These are phyloP conservation scores for Hydriomena furcata DNA, from an alignment of 2,888 invertebrate genomes.

Conservation along the genomic window DNA sequence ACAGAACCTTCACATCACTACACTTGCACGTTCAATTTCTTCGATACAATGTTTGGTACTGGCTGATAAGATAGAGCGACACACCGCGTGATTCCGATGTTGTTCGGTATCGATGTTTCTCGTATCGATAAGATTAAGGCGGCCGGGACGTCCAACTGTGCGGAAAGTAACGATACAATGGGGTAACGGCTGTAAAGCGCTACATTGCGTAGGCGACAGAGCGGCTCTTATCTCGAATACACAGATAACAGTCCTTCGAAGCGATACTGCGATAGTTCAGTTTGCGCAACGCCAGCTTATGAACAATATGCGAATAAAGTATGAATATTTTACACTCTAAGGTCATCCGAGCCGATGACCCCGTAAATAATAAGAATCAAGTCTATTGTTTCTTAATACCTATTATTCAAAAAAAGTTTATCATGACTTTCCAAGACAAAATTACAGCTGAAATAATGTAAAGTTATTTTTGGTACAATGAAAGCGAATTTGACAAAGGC, in stretches of 20 bases:
- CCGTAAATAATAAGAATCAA: conserved; percentile 21
- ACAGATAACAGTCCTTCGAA: conserved; percentile 52
- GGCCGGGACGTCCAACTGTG: conserved; percentile 55
- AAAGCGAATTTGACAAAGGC: conserved; percentile 30
- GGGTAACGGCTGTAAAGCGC: conserved; percentile 33
- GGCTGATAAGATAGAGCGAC: conserved; percentile 49
- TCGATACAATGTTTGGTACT: conserved; percentile 47
- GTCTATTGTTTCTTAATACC: conserved; percentile 23
- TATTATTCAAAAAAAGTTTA: conserved; percentile 24
- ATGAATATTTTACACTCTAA: conserved; percentile 15
- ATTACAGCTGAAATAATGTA: conserved; percentile 27
- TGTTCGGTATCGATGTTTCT: conserved; percentile 52
- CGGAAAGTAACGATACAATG: conserved; percentile 40
- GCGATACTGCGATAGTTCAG: conserved; percentile 14
- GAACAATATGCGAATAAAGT: conserved; percentile 23
- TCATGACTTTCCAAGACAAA: conserved; percentile 14
- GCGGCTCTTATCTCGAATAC: conserved; percentile 50
- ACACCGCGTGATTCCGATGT: conserved; percentile 62
- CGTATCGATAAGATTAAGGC: conserved; percentile 62
- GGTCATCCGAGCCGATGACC: conserved; percentile 15
- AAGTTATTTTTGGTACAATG: conserved; percentile 32
- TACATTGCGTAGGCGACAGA: conserved; percentile 48
- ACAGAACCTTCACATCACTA: conserved; percentile 39
- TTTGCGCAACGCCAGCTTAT: conserved; percentile 25
- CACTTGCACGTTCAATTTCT: conserved; percentile 31